phyloP scores from a whole-genome alignment of 2,888 invertebrate genomes.

The Blera fallax region DNA sequence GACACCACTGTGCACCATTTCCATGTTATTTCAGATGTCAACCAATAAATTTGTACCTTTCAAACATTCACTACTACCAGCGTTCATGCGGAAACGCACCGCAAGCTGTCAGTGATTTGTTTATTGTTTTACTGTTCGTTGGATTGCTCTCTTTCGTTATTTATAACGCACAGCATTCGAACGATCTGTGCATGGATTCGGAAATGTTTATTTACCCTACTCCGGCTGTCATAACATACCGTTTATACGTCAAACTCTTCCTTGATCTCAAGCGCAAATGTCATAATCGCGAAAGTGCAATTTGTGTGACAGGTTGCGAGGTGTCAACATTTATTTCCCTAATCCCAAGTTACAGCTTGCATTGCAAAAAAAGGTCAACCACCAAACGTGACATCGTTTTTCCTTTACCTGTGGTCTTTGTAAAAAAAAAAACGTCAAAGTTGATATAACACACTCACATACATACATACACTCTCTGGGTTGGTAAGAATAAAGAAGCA shows the following conservation, averaged over 20 bases:
- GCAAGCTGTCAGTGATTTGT: slow-evolving; percentile 17
- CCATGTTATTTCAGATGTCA: slow-evolving; percentile 56
- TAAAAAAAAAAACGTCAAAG: too few species aligned
- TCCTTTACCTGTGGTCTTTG: not conserved
- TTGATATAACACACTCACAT: slow-evolving; percentile 58
- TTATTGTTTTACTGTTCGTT: slow-evolving; percentile 33
- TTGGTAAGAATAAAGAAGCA: slow-evolving; percentile 40
- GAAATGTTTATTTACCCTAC: slow-evolving; percentile 6
- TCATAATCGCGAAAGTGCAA: slow-evolving; percentile 68
- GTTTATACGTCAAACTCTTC: not conserved
- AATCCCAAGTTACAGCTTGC: slow-evolving; percentile 3
- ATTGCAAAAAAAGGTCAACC: slow-evolving; percentile 54
- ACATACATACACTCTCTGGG: not conserved
- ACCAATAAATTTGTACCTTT: slow-evolving; percentile 41
- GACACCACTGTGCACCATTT: slow-evolving; percentile 34
- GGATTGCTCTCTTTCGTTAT: slow-evolving; percentile 42
- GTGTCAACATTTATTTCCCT: slow-evolving; percentile 52
- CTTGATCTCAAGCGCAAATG: slow-evolving; percentile 29
- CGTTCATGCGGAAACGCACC: slow-evolving; percentile 40
- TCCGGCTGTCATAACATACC: slow-evolving; percentile 17
- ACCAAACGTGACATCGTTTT: slow-evolving; percentile 36
- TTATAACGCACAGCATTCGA: slow-evolving; percentile 2
- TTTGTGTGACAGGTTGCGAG: slow-evolving; percentile 67
- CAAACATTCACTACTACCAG: slow-evolving; percentile 9
- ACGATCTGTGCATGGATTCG: slow-evolving; percentile 1